Base-by-base conservation (phyloP, 2,888 invertebrate species). In the Oscheius sp. region DNA sequence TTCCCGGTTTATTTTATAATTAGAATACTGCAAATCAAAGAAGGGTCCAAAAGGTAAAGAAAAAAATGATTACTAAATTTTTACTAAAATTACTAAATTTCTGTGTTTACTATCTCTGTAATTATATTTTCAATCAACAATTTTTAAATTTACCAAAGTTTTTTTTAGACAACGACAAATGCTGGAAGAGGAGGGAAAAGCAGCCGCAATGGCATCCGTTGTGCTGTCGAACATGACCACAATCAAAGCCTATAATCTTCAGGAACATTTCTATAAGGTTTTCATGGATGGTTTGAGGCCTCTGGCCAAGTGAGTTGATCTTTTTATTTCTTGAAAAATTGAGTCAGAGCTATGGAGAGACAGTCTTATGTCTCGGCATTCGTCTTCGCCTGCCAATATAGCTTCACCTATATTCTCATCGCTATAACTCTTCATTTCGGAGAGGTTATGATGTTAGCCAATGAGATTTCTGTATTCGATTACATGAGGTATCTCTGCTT, bases 111-210 rank as follows among this genome's bases (percentile, higher is more conserved):
- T 36, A 36, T 47, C n/a, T n/a, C n/a, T n/a, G n/a, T n/a, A n/a
- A n/a, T n/a, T n/a, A n/a, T n/a, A n/a, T n/a, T n/a, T n/a, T n/a
- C n/a, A n/a, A n/a, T n/a, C n/a, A n/a, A n/a, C n/a, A n/a, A n/a
- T n/a, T n/a, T n/a, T n/a, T n/a, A n/a, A n/a, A n/a, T n/a, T n/a
- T n/a, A n/a, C n/a, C n/a, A n/a, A n/a, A n/a, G n/a, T n/a, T n/a
- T n/a, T n/a, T n/a, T n/a, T n/a, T 28, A 77, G 84, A 24, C 84
- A 84, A 63, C 72, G 82, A 9, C 77, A 82, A 65, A 84, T 84
- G 83, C 67, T 82, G 2, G 84, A 84, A 41, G 84, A 84, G 70
- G 84, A 84, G 68, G 81, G 81, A 61, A 82, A 82, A 67, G 82
- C 84, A 1, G 84, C 83, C 12, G 80, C 80, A 67, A 63, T 83